Evolutionary conservation across 2,797 vertebrate species (phyloP), one percentile per base, ranked within the genome.

Genomic region (Esox masquinongy): DNA sequence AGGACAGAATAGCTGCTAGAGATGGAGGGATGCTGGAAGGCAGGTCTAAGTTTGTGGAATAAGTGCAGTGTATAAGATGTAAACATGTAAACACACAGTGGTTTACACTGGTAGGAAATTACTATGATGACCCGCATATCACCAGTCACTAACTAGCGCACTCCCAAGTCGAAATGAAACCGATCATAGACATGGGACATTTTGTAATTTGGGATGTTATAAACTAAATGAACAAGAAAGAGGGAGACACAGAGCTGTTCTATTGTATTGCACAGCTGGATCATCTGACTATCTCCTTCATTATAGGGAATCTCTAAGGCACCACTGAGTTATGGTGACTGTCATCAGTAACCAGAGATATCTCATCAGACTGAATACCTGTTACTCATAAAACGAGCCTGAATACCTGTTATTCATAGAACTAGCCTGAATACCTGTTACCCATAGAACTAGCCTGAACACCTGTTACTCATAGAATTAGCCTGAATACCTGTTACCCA

Each of bases 401-500:
- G 36, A 68, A 83, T 49, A 22, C 14, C 63, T 24, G 34, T 22
- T 69, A 72, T 24, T 53, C 26, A 68, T 17, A 75, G 73, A 61
- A 26, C 56, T 9, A 39, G 64, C 56, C 39, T 31, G 36, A 49
- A 83, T 51, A 82, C 51, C 79, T 63, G 76, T 67, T 72, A 31
- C 47, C 73, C n/a, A 74, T 51, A 73, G 66, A 78, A 82, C 74
- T 77, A 78, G 64, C 64, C 34, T 63, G 53, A 22, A 56, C n/a
- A 56, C 8, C 19, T 22, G 11, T 5, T 22, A 16, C 0, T 22
- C 16, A 50, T 9, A 34, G 29, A 22, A 5, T 7, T 17, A 17
- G 29, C 4, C 49, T 17, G 24, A 1, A 31, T 16, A n/a, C n/a
- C 19, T 22, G 11, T 16, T 56, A 7, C 0, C n/a, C 16, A 50